A percentile compares a stretch with the other conserved stretches of the same genome.
Conservation (phyloP, 2,888 invertebrate genomes). For the Agonopterix heracliana region DNA sequence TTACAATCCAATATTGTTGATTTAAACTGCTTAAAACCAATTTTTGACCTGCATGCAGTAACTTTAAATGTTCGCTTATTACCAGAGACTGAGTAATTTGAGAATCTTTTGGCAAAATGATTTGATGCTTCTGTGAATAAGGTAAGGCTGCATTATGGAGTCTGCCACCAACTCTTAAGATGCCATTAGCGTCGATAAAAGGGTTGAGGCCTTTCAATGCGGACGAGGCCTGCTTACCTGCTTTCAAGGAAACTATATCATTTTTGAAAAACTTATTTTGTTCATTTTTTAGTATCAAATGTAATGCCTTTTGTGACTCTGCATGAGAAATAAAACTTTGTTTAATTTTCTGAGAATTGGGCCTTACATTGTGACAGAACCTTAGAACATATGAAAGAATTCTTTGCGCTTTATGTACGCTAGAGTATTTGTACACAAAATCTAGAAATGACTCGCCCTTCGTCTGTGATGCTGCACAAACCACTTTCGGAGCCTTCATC, state of each 20-base stretch:
- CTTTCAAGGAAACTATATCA: background rate
- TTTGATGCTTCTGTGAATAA: slow-evolving; percentile 4
- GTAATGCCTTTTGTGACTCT: background rate
- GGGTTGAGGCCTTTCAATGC: background rate
- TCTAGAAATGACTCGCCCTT: background rate
- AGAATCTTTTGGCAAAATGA: slow-evolving; percentile 8
- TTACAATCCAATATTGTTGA: slow-evolving; percentile 9
- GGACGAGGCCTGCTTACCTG: background rate
- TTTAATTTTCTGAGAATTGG: background rate
- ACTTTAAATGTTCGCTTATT: slow-evolving; percentile 5
- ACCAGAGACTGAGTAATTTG: slow-evolving; percentile 6
- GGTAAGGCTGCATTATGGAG: background rate
- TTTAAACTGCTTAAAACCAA: slow-evolving; percentile 6
- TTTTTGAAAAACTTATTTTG: background rate
- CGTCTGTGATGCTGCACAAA: background rate
- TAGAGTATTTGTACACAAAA: background rate
- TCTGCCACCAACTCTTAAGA: background rate
- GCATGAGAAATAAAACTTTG: background rate
- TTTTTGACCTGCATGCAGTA: slow-evolving; percentile 7
- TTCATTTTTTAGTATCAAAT: background rate
- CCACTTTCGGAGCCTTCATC: background rate
- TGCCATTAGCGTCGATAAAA: background rate
- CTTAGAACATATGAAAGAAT: slow-evolving; percentile 1
- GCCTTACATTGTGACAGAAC: background rate
- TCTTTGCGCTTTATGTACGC: background rate